phyloP scores from a whole-genome alignment of 2,797 vertebrate genomes.

The Sternotherus odoratus region DNA sequence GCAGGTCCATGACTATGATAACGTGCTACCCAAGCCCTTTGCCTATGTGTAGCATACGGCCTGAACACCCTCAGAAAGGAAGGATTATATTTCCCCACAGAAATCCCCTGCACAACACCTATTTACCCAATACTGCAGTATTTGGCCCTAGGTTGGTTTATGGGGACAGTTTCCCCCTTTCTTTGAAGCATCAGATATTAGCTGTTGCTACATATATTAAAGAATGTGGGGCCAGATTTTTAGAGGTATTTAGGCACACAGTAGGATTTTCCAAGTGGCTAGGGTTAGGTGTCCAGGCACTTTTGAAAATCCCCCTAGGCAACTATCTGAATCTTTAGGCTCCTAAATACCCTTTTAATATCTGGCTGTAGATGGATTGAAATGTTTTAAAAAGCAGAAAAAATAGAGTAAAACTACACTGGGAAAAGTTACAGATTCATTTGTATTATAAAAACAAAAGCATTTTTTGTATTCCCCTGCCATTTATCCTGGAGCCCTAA shows the following conservation, averaged over 20 bases:
- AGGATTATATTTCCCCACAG: not conserved
- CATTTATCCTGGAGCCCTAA: not conserved
- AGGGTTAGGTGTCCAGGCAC: not conserved
- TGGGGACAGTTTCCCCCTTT: not conserved
- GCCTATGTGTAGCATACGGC: not conserved
- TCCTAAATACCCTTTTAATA: not conserved
- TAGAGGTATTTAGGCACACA: not conserved
- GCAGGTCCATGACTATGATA: not conserved
- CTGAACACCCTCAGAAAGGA: not conserved
- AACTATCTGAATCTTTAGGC: not conserved
- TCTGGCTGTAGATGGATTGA: not conserved
- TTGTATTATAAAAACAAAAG: not conserved
- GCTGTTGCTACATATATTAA: not conserved
- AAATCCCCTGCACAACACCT: not conserved
- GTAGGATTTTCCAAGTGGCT: not conserved
- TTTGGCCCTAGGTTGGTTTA: not conserved
- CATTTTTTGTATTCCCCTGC: constrained; percentile 16
- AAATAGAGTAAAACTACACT: not conserved
- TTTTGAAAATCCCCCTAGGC: not conserved
- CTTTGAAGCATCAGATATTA: not conserved
- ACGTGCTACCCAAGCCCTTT: not conserved
- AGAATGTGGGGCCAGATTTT: not conserved
- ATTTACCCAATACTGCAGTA: not conserved
- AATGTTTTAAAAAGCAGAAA: not conserved
- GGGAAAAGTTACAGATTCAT: not conserved